Base-by-base conservation (phyloP, 2,113 vertebrate species). In the Chinchilla lanigera region DNA sequence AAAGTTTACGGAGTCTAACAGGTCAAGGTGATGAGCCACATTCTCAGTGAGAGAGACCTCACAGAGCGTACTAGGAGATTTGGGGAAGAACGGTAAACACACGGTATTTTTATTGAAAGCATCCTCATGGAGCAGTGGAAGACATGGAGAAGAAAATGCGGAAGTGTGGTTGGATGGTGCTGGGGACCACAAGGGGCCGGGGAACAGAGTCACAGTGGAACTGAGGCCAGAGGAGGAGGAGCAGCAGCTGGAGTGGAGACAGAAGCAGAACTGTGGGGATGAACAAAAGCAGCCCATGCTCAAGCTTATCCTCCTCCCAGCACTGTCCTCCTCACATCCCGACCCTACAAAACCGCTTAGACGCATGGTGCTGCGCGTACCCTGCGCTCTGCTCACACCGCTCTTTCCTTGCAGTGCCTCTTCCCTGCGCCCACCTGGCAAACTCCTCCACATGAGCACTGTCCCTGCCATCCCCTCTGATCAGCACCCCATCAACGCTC, bases 1-100 rank as follows among this genome's bases (percentile, higher is more conserved):
- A 96, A 92, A 52, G 12, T 83, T 97, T 69, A 60, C 88, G 71
- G 75, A 87, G 44, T 75, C 67, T 89, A 75, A 92, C 0, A 22
- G 52, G 44, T 95, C 87, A 95, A 78, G 61, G 52, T 47, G 77
- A 92, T 14, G 73, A 86, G 81, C 44, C 63, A 69, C 44, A 87
- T 3, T 0, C 26, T 44, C 33, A 77, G 1, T 90, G 75, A 63
- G 58, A 69, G 90, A 54, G 54, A 78, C 33, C 94, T 84, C 63
- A 22, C 7, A 78, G 56, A 84, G 54, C 2, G 11, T 30, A 65
- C 35, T 13, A 20, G 47, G 52, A 87, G 50, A 73, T 86, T 54
- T 96, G 30, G 50, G 71, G 63, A 52, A 71, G 12, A 87, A 41
- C 16, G 26, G 28, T 13, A 71, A 71, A 61, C 30, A 80, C 28